phyloP scores from a whole-genome alignment of 2,888 invertebrate species.

The Drosophila quinaria region DNA sequence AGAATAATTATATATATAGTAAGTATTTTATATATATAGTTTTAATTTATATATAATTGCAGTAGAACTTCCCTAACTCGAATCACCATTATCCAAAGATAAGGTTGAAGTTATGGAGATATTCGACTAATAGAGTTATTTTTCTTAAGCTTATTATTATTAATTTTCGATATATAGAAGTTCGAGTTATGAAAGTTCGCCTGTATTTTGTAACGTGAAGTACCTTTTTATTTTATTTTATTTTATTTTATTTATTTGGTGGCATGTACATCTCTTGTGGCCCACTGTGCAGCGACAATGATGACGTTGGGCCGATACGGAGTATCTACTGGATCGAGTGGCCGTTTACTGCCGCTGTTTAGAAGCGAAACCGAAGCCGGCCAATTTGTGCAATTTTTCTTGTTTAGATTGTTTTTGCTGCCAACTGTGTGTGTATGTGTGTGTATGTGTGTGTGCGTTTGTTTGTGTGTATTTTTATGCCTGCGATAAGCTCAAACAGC shows the following conservation, averaged over 20 bases:
- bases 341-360: conserved; percentile 62
- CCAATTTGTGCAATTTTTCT: conserved; percentile 79
- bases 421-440: conserved; percentile 28
- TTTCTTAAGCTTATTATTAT: too few relatives aligned
- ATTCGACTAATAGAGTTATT: too few relatives aligned
- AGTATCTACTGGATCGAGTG: conserved; percentile 49
- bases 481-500: conserved; percentile 77
- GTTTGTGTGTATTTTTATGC: conserved; percentile 64
- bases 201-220: neutral
- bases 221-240: too few relatives aligned
- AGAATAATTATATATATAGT: too few relatives aligned
- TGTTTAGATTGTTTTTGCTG: conserved; percentile 74
- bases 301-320: conserved; percentile 48
- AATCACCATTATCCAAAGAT: too few relatives aligned
- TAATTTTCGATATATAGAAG: too few relatives aligned
- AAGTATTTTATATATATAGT: too few relatives aligned
- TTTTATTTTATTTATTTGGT: neutral
- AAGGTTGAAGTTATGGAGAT: too few relatives aligned
- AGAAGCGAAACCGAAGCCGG: conserved; percentile 70
- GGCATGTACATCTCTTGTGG: neutral
- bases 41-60: too few relatives aligned
- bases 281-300: conserved; percentile 53
- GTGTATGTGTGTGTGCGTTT: conserved; percentile 31
- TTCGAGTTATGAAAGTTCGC: too few relatives aligned
- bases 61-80: too few relatives aligned